A percentile compares a stretch with the other conserved stretches of the same genome.
These are phyloP conservation scores for Thereva unica DNA, from an alignment of 2,888 invertebrate species.

Conservation along the genomic window DNA sequence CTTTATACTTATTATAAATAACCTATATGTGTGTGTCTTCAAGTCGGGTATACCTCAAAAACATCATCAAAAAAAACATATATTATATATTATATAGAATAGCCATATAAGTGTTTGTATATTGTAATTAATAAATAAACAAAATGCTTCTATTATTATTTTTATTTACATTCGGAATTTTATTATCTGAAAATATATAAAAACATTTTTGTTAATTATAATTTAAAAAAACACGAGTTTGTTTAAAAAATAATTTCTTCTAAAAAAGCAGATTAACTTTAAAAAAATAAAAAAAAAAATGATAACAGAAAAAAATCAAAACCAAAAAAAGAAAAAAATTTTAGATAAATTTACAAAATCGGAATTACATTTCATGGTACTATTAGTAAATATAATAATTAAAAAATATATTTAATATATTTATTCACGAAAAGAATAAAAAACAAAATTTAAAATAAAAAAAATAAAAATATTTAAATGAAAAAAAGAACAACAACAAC, in stretches of 20 bases:
- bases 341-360: constrained; percentile 30
- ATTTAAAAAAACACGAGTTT: too few relatives aligned
- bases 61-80: constrained; percentile 44
- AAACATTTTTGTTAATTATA: too few relatives aligned
- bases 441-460: constrained; percentile 17
- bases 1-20: constrained; percentile 43
- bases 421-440: constrained; percentile 13
- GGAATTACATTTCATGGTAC: background rate
- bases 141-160: constrained; percentile 21
- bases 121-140: constrained; percentile 18
- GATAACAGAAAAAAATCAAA: constrained; percentile 39
- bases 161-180: too few relatives aligned
- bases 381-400: constrained; percentile 18
- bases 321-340: constrained; percentile 27
- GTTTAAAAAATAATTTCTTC: too few relatives aligned
- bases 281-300: constrained; percentile 22
- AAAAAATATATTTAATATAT: constrained; percentile 24
- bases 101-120: constrained; percentile 24
- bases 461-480: constrained; percentile 15
- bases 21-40: constrained; percentile 59
- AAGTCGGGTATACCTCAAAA: constrained; percentile 64
- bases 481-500: constrained; percentile 14
- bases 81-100: background rate
- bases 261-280: background rate
- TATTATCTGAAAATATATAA: too few relatives aligned